These are phyloP conservation scores for Alviniconcha strummeri DNA, from an alignment of 2,888 invertebrate species.

Conservation along the genomic window DNA sequence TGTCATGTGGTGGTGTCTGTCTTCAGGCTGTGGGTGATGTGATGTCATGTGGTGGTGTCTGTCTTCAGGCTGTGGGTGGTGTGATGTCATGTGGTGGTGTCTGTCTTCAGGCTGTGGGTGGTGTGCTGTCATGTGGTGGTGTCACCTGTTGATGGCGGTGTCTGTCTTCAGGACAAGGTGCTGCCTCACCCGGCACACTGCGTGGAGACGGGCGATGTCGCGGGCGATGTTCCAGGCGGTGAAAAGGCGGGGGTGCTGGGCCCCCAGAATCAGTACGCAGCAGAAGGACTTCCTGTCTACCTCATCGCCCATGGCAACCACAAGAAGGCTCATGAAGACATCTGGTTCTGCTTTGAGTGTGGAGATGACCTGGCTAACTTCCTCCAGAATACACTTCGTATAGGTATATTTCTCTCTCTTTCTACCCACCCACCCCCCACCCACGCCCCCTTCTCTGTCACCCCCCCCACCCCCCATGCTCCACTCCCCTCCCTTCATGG, in stretches of 20 bases:
- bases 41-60: no score
- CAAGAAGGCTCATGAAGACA: background rate
- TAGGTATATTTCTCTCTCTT: background rate
- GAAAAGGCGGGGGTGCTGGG: background rate
- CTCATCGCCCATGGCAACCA: conserved; percentile 16
- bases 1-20: no score
- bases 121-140: no score
- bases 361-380: conserved; percentile 4
- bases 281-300: conserved; percentile 10
- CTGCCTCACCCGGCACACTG: background rate
- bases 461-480: no score
- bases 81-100: no score
- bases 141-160: no score
- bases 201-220: no score
- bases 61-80: no score
- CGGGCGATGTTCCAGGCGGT: no score
- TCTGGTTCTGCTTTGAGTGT: conserved; percentile 15
- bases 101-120: background rate
- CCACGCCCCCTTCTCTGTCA: no score
- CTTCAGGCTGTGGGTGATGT: no score
- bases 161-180: background rate
- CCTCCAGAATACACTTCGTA: background rate
- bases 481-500: background rate
- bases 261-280: background rate
- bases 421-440: no score